phyloP scores from a whole-genome alignment of 2,797 vertebrate genomes.

The Parotocinclus haroldoi region DNA sequence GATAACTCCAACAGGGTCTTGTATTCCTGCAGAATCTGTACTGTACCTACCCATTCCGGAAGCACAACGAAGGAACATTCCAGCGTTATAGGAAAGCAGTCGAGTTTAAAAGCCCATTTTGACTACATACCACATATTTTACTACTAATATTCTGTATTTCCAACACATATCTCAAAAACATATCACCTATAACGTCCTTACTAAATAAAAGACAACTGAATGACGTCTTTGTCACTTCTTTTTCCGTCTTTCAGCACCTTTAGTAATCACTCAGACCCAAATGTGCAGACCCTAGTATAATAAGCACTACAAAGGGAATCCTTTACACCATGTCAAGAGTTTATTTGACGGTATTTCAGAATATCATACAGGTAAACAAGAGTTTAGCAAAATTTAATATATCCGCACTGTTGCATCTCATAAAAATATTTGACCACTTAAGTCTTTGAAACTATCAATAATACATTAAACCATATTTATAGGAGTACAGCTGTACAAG shows the following conservation, averaged over 20 bases:
- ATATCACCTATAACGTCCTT: too few relatives aligned
- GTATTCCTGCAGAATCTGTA: too few relatives aligned
- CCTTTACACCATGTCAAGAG: constrained; percentile 82
- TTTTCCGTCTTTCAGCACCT: constrained; percentile 16
- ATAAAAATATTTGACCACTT: constrained; percentile 99
- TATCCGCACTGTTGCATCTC: constrained; percentile 99
- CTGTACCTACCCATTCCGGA: too few relatives aligned
- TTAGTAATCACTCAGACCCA: constrained; percentile 27
- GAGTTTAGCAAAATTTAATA: constrained; percentile 99
- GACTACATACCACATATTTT: too few relatives aligned
- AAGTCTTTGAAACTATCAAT: constrained; percentile 99
- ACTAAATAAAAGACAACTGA: background rate
- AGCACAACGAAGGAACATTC: too few relatives aligned
- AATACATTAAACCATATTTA: constrained; percentile 99
- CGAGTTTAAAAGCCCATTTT: too few relatives aligned
- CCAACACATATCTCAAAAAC: too few relatives aligned
- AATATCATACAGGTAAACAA: constrained; percentile 99
- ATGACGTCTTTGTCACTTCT: too few relatives aligned
- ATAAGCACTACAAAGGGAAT: constrained; percentile 47
- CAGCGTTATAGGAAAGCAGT: too few relatives aligned
- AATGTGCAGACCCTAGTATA: constrained; percentile 29
- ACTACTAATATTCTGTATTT: too few relatives aligned
- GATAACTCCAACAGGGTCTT: too few relatives aligned
- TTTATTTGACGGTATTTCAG: constrained; percentile 99
- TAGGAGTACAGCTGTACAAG: constrained; percentile 99